Base-by-base conservation (phyloP, 1,140 invertebrate genomes). In the Homalodisca vitripennis region DNA sequence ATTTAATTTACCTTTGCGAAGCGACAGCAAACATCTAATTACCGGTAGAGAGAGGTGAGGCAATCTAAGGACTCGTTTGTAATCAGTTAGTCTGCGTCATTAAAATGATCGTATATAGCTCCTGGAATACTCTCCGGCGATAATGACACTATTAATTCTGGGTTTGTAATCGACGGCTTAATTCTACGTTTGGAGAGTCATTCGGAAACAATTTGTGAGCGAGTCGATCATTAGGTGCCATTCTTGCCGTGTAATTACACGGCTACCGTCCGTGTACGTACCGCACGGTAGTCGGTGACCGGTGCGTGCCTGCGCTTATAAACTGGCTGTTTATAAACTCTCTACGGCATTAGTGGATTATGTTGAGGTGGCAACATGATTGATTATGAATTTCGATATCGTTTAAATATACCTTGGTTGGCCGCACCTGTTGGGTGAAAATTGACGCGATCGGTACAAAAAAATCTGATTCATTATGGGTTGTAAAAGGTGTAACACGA, bases 181-280 rank as follows among this genome's bases (percentile, higher is more conserved):
- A 60, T 60, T 60, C 55, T 60, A 60, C 55, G 55, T 60, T 60
- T 60, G 55, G 48, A 51, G 22, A 51, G 48, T 51, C 48, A 51
- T 51, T 51, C 14, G 48, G 55, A 60, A 60, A 60, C 55, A 60
- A 60, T 60, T 60, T 60, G 55, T 60, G 55, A 41, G 55, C 55
- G 24, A 29, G 27, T 22, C 10, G 55, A 24, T 60, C 27, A 60
- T 60, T 60, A 60, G 27, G 55, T 22, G 55, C 24, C 55, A 60
- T 60, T 60, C 24, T 22, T 51, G 48, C n/a, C 22, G 55, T 26
- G 55, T 6, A 17, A 60, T 60, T 60, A 30, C 27, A 27, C 55
- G 6, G 55, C 55, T 60, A 27, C 55, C n/a, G 55, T 13, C 14
- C 48, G 48, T 20, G n/a, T n/a, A n/a, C n/a, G n/a, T n/a, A n/a